phyloP scores from a whole-genome alignment of 2,113 vertebrate genomes.

The Lutjanus erythropterus region DNA sequence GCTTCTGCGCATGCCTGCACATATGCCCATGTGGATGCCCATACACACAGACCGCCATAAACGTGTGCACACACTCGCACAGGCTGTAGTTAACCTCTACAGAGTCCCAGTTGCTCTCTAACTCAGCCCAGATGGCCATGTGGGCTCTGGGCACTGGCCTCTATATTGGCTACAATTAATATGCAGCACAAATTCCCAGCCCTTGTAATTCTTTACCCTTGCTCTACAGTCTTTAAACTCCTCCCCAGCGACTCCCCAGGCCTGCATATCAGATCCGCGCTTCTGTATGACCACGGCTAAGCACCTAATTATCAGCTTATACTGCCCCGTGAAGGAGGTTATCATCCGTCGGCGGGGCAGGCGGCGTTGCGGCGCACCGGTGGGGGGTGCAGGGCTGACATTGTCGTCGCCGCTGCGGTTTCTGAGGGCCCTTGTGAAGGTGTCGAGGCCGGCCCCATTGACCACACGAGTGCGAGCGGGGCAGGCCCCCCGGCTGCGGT shows the following conservation, averaged over 20 bases:
- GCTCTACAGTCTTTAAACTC: conserved; percentile 54
- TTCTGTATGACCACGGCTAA: conserved; percentile 45
- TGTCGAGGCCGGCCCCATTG: conserved; percentile 32
- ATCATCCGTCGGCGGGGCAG: conserved; percentile 1
- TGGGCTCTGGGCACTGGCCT: conserved; percentile 40
- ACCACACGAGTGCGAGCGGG: conserved; percentile 15
- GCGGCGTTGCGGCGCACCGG: background rate
- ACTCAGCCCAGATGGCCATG: conserved; percentile 60
- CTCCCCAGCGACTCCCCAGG: conserved; percentile 47
- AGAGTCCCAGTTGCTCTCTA: conserved; percentile 52
- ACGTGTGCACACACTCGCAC: conserved; percentile 3
- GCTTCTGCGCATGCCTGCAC: conserved; percentile 40
- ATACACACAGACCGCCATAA: background rate
- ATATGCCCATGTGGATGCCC: conserved; percentile 5
- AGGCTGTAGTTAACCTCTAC: conserved; percentile 55
- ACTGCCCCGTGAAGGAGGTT: conserved; percentile 49
- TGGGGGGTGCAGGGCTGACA: conserved; percentile 23
- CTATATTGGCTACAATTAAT: conserved; percentile 50
- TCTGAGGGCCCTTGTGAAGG: conserved; percentile 40
- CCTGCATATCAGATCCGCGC: conserved; percentile 52
- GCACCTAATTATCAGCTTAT: conserved; percentile 67
- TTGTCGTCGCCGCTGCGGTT: conserved; percentile 35
- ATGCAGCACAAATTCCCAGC: conserved; percentile 57
- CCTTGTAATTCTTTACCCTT: conserved; percentile 57
- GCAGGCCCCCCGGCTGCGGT: conserved; percentile 44